phyloP scores from a whole-genome alignment of 2,113 vertebrate genomes.

The Puma concolor region DNA sequence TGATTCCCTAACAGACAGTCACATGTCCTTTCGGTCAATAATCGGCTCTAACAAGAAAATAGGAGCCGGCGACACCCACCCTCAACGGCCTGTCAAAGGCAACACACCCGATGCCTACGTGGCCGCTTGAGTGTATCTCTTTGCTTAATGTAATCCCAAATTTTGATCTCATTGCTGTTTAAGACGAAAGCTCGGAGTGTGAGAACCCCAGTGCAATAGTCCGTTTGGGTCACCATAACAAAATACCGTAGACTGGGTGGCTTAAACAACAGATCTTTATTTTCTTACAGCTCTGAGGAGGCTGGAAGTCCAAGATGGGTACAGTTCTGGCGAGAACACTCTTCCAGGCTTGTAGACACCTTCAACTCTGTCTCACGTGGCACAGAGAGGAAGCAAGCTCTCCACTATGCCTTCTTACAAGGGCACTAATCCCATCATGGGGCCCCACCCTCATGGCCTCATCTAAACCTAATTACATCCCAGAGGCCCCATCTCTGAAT shows the following conservation, averaged over 20 bases:
- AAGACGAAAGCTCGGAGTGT: not conserved
- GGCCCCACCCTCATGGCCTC: not conserved
- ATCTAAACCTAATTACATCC: not conserved
- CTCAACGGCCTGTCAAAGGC: not conserved
- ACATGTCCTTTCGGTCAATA: not conserved
- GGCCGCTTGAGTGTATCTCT: not conserved
- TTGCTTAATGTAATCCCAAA: not conserved
- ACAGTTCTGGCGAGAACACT: not conserved
- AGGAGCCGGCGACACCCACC: not conserved
- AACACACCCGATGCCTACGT: too few relatives aligned
- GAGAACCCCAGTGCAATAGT: not conserved
- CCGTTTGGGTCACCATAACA: not conserved
- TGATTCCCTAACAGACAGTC: not conserved
- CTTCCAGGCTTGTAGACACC: not conserved
- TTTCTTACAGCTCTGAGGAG: not conserved
- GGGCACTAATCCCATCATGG: not conserved
- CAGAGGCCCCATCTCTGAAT: not conserved
- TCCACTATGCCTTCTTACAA: not conserved
- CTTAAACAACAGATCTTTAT: not conserved
- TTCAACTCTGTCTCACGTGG: not conserved
- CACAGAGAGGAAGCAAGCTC: not conserved
- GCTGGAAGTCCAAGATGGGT: not conserved
- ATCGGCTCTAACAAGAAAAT: not conserved
- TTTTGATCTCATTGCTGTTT: not conserved
- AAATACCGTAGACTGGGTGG: not conserved